Base-by-base conservation (phyloP, 1,140 invertebrate genomes). In the Mactra quadrangularis region DNA sequence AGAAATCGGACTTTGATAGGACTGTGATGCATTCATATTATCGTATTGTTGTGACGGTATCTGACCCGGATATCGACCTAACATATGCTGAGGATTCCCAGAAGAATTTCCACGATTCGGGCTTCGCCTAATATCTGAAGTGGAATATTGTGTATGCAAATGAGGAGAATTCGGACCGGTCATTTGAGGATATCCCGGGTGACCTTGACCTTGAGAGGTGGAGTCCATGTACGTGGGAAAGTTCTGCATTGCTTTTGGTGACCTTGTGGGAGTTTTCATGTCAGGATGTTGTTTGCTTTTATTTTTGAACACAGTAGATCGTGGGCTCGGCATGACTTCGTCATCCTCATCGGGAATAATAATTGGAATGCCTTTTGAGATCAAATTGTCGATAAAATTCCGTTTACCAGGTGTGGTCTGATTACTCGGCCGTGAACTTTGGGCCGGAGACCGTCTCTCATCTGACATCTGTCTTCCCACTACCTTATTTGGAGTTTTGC, bases 301-400 rank as follows among this genome's bases (percentile, higher is more conserved):
- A 6, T 38, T 59, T 57, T 57, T 35, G 35, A 59, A 59, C 22
- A 29, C 71, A 11, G 33, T 38, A 45, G 71, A 74, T 19, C 55
- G 31, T 0, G 71, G 71, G 25, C 52, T 72, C 25, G 50, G 50
- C 70, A 57, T 72, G 35, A 72, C 47, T 27, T 71, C 47, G 35
- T 72, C 70, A 53, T 71, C 47, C 11, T 72, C 70, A 57, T 81
- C 77, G 11, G 77, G 77, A 47, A 81, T 81, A n/a, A 81, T 71
- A 1, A 81, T 81, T 3, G 77, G 77, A 11, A 81, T 45, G 47
- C 77, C 77, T 47, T 29, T 81, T 19, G 77, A 66, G n/a, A 81
- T 81, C 41, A 81, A 71, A 71, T 81, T 81, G 35, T 81, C 77
- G 19, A 81, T 68, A 25, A 81, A 81, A 59, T 41, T 81, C 31